Percentiles rank a stretch among this genome's conserved stretches.
These are phyloP conservation scores for Fragum whitleyi DNA, from an alignment of 2,888 invertebrate genomes.

Conservation along the genomic window DNA sequence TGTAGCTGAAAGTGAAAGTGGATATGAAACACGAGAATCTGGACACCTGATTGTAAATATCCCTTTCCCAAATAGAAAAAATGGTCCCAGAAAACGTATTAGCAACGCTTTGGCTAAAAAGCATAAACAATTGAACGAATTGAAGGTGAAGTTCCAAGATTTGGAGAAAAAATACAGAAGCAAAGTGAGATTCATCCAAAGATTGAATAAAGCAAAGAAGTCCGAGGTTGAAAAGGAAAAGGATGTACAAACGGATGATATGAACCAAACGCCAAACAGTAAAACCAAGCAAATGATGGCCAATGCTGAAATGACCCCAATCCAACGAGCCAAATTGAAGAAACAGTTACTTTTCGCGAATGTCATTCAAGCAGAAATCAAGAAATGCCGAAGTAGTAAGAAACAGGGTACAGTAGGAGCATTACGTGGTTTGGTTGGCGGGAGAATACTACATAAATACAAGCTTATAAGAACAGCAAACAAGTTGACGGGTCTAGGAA, in stretches of 20 bases:
- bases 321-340: conserved; percentile 23
- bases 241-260: neutral
- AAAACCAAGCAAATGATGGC: conserved; percentile 24
- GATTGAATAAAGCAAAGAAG: neutral
- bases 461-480: conserved; percentile 11
- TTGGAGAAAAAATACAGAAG: conserved; percentile 24
- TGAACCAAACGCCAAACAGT: conserved; percentile 26
- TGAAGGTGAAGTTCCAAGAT: conserved; percentile 19
- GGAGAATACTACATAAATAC: conserved; percentile 31
- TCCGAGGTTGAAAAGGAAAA: no score
- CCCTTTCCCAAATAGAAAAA: conserved; percentile 32
- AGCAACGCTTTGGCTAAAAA: conserved; percentile 26
- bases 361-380: conserved; percentile 27
- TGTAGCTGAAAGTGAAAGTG: conserved; percentile 10
- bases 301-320: conserved; percentile 9
- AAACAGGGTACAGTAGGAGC: conserved; percentile 19
- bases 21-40: conserved; percentile 28
- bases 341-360: conserved; percentile 36
- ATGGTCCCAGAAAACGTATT: conserved; percentile 34
- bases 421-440: conserved; percentile 18
- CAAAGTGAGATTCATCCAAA: neutral
- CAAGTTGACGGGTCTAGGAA: conserved; percentile 28
- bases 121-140: conserved; percentile 10
- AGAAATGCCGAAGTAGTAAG: conserved; percentile 15
- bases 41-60: conserved; percentile 25